Percentiles rank a stretch among this genome's conserved stretches.
Evolutionary conservation across 2,113 vertebrate species (phyloP).

Genomic region (Macrotus californicus): DNA sequence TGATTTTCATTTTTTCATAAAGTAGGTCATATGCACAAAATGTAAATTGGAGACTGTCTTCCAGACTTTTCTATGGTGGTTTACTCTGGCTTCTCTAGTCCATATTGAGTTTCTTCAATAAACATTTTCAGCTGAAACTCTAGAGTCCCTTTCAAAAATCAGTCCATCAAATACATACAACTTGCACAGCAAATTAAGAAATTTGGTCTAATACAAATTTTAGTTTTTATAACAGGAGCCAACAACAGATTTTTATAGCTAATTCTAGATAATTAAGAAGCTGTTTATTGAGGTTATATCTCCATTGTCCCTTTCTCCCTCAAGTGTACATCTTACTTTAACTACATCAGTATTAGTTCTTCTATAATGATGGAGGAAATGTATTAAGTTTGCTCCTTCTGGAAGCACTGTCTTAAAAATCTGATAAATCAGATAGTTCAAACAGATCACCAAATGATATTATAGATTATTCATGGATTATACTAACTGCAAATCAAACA

Average conservation of each 20-base stretch:
- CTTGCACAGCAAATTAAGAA: constrained; percentile 31
- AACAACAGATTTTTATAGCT: background rate
- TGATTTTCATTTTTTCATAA: constrained; percentile 48
- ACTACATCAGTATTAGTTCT: background rate
- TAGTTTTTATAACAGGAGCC: background rate
- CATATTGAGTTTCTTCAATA: constrained; percentile 55
- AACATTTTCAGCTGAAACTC: background rate
- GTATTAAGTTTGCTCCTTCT: background rate
- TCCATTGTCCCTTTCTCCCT: accelerated
- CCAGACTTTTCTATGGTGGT: constrained; percentile 37
- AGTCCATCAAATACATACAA: background rate
- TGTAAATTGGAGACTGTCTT: constrained; percentile 32
- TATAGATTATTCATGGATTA: constrained; percentile 27
- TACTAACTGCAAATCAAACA: constrained; percentile 5
- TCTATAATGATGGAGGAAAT: background rate
- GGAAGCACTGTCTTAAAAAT: background rate
- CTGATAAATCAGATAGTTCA: background rate
- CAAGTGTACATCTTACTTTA: background rate
- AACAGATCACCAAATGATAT: background rate
- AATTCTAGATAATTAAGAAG: background rate
- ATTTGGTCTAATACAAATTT: background rate
- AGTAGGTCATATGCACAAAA: constrained; percentile 45
- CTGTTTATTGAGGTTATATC: background rate
- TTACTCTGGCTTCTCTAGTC: constrained; percentile 20
- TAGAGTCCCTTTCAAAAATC: constrained; percentile 29